phyloP scores from a whole-genome alignment of 2,888 invertebrate genomes.

The Gasteruption jaculator region DNA sequence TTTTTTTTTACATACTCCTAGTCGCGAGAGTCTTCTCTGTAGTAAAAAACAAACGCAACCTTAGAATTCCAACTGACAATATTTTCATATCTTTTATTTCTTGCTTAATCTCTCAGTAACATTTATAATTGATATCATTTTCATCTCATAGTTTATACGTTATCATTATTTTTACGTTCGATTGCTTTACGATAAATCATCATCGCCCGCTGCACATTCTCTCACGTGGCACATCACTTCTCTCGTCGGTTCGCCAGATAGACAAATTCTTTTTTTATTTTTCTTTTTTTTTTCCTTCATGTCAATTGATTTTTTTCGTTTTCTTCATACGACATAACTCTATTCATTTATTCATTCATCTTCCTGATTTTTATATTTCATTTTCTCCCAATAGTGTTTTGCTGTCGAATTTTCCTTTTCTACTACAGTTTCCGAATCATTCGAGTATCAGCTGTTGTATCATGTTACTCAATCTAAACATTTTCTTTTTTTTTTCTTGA shows the following conservation, averaged over 20 bases:
- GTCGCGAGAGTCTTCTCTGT: slow-evolving; percentile 29
- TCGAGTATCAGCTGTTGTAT: too few species aligned
- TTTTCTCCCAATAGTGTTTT: too few species aligned
- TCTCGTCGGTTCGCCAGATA: too few species aligned
- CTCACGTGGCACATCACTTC: slow-evolving; percentile 18
- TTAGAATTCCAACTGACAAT: slow-evolving; percentile 43
- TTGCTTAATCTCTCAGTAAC: slow-evolving; percentile 41
- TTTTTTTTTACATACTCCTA: slow-evolving; percentile 38
- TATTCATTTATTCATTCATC: slow-evolving; percentile 6
- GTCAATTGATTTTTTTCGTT: slow-evolving; percentile 9
- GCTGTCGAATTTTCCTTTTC: too few species aligned
- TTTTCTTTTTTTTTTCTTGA: too few species aligned
- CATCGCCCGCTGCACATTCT: slow-evolving; percentile 19
- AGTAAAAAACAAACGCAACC: too few species aligned
- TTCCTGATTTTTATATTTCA: slow-evolving; percentile 13
- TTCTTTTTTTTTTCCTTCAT: neutral
- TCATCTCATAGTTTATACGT: slow-evolving; percentile 9
- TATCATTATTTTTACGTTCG: too few species aligned
- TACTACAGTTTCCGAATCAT: too few species aligned
- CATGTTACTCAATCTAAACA: too few species aligned
- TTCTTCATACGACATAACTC: slow-evolving; percentile 5
- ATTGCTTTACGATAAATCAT: slow-evolving; percentile 35
- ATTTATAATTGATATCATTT: slow-evolving; percentile 37
- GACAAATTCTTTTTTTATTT: neutral
- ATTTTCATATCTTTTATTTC: slow-evolving; percentile 41